A percentile compares a stretch with the other conserved stretches of the same genome.
These are phyloP conservation scores for Crocallis elinguaria DNA, from an alignment of 2,888 invertebrate genomes.

Conservation along the genomic window DNA sequence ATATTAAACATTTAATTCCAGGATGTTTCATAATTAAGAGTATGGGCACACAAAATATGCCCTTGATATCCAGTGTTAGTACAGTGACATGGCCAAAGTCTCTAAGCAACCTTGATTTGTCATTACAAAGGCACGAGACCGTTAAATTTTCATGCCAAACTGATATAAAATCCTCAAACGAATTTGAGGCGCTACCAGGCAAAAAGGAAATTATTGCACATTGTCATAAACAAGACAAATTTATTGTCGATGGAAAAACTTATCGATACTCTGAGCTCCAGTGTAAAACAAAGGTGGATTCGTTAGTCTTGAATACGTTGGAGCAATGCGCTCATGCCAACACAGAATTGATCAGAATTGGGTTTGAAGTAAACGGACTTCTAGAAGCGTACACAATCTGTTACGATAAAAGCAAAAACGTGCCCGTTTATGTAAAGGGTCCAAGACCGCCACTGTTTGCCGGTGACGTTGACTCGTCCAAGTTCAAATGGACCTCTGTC, in stretches of 20 bases:
- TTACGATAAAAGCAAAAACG: constrained; percentile 17
- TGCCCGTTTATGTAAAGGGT: constrained; percentile 13
- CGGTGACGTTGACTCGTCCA: constrained; percentile 5
- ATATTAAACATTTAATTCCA: neutral
- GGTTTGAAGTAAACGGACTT: constrained; percentile 24
- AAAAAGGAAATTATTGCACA: constrained; percentile 22
- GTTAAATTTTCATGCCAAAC: constrained; percentile 27
- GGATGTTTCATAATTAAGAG: constrained; percentile 10
- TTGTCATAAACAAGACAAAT: constrained; percentile 30
- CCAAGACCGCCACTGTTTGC: neutral
- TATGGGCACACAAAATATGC: neutral
- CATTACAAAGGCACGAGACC: constrained; percentile 3
- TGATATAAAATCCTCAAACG: constrained; percentile 16
- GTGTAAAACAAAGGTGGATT: constrained; percentile 21
- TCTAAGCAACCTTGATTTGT: constrained; percentile 3
- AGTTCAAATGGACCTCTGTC: constrained; percentile 9
- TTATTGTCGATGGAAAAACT: constrained; percentile 23
- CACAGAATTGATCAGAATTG: constrained; percentile 20
- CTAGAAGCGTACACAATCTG: constrained; percentile 28
- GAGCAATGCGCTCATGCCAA: constrained; percentile 12
- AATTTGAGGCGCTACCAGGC: constrained; percentile 20
- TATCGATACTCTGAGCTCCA: constrained; percentile 27
- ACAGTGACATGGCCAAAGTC: neutral
- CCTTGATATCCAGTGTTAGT: neutral
- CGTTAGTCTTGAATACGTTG: constrained; percentile 7